Evolutionary conservation across 2,888 invertebrate genomes (phyloP), one percentile per base, ranked within the genome.

Genomic region (Leptinotarsa juncta): DNA sequence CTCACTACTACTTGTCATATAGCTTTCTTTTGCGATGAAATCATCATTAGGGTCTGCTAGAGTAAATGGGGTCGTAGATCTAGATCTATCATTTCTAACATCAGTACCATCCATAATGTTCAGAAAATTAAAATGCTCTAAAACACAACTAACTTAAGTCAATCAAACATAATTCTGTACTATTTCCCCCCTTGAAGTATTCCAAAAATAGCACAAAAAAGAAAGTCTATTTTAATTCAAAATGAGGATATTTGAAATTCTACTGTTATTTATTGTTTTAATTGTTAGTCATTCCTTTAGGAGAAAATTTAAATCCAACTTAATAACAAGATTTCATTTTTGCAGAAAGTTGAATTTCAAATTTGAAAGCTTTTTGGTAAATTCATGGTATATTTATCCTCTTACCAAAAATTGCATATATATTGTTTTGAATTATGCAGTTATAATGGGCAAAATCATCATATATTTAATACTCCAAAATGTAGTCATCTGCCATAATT

Each of bases 61-160:
- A 81, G 91, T 86, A 84, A 92, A 92, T 78, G 93, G 93, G 83
- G 93, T 93, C 85, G 91, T 92, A 53, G 93, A 93, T 81, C 93
- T 91, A 82, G 93, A 93, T 72, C 83, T 85, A 87, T 92, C 32
- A n/a, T n/a, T 62, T 12, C 62, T 62, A 42, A 16, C 32, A 12
- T 62, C 62, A 32, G 32, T 62, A 42, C n/a, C n/a, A 4, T 62
- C 62, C 62, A 62, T 62, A 32, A 32, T 62, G 2, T 42, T 26
- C 32, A 12, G 32, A 10, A 42, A n/a, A 16, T 26, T 62, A 32
- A n/a, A 57, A 20, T 62, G 62, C n/a, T 32, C 62, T 62, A n/a
- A 62, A 62, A 62, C 42, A 62, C 62, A 10, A 62, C 42, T n/a
- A 26, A 32, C 16, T n/a, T 7, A 32, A 32, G 32, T 32, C 32